Evolutionary conservation across 2,113 vertebrate genomes (phyloP).

Genomic region (Sinocyclocheilus anophthalmus): DNA sequence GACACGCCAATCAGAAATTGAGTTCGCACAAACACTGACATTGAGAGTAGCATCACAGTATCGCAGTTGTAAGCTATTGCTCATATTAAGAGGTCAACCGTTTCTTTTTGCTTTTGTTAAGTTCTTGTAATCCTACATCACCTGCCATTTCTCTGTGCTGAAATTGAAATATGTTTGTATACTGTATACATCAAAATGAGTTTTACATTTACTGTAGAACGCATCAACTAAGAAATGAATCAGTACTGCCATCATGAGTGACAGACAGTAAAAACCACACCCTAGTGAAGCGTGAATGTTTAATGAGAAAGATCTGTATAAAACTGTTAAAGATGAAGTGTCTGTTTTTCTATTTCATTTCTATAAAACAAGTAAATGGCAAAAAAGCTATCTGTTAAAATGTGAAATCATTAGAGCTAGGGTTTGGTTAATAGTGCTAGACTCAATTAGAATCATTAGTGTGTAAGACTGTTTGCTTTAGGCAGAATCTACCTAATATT

Average conservation of each 20-base stretch:
- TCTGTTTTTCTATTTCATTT: not conserved
- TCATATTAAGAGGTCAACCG: constrained; percentile 46
- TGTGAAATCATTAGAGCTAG: not conserved
- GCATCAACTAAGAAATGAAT: not conserved
- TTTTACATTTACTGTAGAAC: not conserved
- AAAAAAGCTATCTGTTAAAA: not conserved
- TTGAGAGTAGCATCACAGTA: constrained; percentile 72
- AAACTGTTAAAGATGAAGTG: not conserved
- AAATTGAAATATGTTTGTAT: not conserved
- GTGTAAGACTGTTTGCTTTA: not conserved
- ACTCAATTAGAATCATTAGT: not conserved
- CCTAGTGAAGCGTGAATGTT: not conserved
- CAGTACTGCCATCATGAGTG: not conserved
- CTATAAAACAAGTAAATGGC: not conserved
- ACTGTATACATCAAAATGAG: not conserved
- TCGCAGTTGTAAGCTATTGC: constrained; percentile 77
- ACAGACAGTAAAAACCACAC: not conserved
- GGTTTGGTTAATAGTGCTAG: not conserved
- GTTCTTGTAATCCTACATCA: constrained; percentile 8
- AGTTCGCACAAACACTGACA: constrained; percentile 54
- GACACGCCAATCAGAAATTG: not conserved
- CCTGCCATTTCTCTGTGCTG: not conserved
- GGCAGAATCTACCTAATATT: not conserved
- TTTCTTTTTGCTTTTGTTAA: not conserved
- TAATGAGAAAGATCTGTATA: not conserved